Evolutionary conservation across 2,888 invertebrate species (phyloP).

Genomic region (Reticulitermes lucifugus): DNA sequence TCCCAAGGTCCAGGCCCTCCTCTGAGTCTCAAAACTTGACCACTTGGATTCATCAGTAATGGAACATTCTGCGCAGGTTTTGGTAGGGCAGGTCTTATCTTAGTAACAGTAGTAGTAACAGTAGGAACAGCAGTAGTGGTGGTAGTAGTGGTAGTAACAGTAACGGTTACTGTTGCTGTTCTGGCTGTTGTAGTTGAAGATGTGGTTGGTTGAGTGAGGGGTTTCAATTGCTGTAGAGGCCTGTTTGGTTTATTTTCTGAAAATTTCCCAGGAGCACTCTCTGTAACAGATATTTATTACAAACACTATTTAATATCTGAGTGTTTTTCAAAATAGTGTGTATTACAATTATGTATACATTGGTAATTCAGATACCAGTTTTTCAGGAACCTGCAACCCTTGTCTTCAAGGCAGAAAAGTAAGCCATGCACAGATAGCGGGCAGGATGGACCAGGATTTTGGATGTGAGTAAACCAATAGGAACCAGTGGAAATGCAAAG

Average conservation of each 20-base stretch:
- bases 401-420: too few species aligned
- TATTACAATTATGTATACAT: too few species aligned
- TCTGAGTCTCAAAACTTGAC: slow-evolving; percentile 63
- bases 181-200: slow-evolving; percentile 48
- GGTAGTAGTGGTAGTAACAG: slow-evolving; percentile 43
- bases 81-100: neutral
- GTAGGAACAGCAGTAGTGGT: slow-evolving; percentile 33
- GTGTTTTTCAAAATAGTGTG: too few species aligned
- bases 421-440: too few species aligned
- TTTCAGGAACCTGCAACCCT: too few species aligned
- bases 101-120: neutral
- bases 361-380: too few species aligned
- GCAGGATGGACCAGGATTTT: too few species aligned
- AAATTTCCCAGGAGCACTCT: slow-evolving; percentile 35
- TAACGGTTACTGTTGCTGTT: slow-evolving; percentile 28
- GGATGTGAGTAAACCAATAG: too few species aligned
- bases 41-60: slow-evolving; percentile 45
- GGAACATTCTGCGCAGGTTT: neutral
- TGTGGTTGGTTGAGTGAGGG: slow-evolving; percentile 51
- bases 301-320: too few species aligned
- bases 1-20: slow-evolving; percentile 63
- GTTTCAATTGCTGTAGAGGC: slow-evolving; percentile 2
- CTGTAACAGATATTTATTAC: slow-evolving; percentile 7
- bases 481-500: too few species aligned
- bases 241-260: slow-evolving; percentile 1